Percentiles rank a stretch among this genome's conserved stretches.
Evolutionary conservation across 1,140 invertebrate species (phyloP).

Genomic region (Geopemphigus sp.): DNA sequence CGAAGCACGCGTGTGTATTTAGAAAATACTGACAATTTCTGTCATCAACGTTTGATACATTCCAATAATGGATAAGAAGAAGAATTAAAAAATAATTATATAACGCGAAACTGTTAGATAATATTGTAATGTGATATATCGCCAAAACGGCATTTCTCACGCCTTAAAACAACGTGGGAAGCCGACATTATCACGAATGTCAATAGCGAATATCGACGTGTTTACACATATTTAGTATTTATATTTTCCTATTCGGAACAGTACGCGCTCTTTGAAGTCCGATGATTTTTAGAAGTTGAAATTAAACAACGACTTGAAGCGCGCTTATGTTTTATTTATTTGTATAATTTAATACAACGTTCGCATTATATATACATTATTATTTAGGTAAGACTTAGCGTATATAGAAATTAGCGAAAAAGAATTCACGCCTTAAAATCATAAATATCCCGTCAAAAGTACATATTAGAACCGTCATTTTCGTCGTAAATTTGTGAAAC

Average conservation of each 20-base stretch:
- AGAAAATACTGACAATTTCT: not conserved
- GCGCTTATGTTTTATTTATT: not conserved
- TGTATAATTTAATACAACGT: no score
- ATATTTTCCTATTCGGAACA: not conserved
- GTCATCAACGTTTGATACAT: no score
- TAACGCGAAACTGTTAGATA: not conserved
- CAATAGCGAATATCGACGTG: not conserved
- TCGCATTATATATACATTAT: not conserved
- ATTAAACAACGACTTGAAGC: not conserved
- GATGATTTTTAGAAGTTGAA: not conserved
- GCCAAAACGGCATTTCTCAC: not conserved
- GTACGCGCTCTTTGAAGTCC: not conserved
- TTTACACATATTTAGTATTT: no score
- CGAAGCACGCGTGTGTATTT: slow-evolving; percentile 2
- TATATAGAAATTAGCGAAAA: no score
- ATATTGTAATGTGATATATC: not conserved
- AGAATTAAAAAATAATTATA: not conserved
- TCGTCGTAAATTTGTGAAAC: not conserved
- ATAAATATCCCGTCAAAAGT: not conserved
- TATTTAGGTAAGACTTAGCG: no score
- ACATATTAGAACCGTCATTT: not conserved
- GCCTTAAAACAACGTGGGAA: not conserved
- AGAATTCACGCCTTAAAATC: not conserved
- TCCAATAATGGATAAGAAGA: not conserved
- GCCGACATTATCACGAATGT: not conserved